These are phyloP conservation scores for Polydrusus cervinus DNA, from an alignment of 2,888 invertebrate species.

Conservation along the genomic window DNA sequence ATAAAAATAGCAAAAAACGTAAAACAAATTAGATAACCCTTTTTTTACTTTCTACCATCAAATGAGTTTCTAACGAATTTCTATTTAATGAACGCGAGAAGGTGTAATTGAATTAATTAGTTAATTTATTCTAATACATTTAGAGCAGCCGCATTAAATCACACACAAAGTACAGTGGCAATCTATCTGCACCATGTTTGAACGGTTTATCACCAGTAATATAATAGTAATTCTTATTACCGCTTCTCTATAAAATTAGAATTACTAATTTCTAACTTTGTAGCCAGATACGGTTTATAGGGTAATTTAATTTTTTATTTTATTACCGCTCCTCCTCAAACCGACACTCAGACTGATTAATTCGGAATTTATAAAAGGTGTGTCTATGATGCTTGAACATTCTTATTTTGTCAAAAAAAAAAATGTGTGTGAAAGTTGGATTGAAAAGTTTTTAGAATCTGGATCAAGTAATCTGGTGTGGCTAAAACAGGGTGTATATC, in stretches of 20 bases:
- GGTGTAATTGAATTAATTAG: too few relatives aligned
- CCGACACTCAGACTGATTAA: not conserved
- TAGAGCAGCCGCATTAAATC: not conserved
- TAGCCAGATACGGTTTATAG: constrained; percentile 1
- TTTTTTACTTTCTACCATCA: too few relatives aligned
- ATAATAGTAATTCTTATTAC: constrained; percentile 5
- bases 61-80: too few relatives aligned
- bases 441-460: too few relatives aligned
- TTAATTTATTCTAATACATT: too few relatives aligned
- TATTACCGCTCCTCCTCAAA: not conserved
- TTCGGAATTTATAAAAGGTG: not conserved
- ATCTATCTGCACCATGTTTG: not conserved
- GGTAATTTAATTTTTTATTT: constrained; percentile 7
- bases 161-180: constrained; percentile 1
- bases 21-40: too few relatives aligned
- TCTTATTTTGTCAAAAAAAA: not conserved
- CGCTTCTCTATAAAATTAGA: constrained; percentile 2
- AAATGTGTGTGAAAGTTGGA: too few relatives aligned
- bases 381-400: not conserved
- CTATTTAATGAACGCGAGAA: too few relatives aligned
- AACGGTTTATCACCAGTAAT: not conserved
- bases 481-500: too few relatives aligned
- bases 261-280: constrained; percentile 14
- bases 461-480: too few relatives aligned
- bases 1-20: too few relatives aligned